phyloP scores from a whole-genome alignment of 1,140 invertebrate genomes.

The Bactericera cockerelli region DNA sequence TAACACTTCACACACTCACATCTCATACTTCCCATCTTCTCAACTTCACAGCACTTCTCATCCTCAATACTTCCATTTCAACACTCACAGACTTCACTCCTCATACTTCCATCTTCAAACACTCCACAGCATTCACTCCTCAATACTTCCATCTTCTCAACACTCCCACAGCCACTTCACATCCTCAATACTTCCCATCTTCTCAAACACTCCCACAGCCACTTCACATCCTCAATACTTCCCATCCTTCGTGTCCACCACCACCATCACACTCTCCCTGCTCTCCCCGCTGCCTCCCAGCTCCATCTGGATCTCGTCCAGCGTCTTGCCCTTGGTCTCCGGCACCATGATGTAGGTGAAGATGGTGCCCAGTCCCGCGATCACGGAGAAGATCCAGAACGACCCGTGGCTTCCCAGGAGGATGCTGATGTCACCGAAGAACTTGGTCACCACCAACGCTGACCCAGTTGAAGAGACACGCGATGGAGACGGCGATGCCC shows the following conservation, averaged over 20 bases:
- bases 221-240: background rate
- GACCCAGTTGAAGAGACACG: constrained; percentile 60
- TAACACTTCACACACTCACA: no score
- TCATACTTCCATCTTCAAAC: no score
- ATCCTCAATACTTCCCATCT: background rate
- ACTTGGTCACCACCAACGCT: constrained; percentile 59
- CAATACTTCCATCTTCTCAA: no score
- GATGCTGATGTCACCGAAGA: constrained; percentile 43
- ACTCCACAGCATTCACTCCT: no score
- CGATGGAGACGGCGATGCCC: constrained; percentile 54
- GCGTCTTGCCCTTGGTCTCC: constrained; percentile 77
- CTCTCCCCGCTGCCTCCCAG: constrained; percentile 28
- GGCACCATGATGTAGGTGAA: constrained; percentile 67
- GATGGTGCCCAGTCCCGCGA: constrained; percentile 48
- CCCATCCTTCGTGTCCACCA: constrained; percentile 4
- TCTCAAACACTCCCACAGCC: background rate
- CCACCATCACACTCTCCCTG: background rate
- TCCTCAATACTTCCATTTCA: no score
- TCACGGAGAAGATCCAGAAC: constrained; percentile 64
- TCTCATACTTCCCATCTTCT: no score
- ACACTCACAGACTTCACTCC: no score
- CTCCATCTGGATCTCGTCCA: constrained; percentile 63
- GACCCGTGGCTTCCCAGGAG: constrained; percentile 41
- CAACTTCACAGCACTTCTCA: no score
- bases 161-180: background rate